These are phyloP conservation scores for Zaprionus ornatus DNA, from an alignment of 1,140 invertebrate genomes.

Conservation along the genomic window DNA sequence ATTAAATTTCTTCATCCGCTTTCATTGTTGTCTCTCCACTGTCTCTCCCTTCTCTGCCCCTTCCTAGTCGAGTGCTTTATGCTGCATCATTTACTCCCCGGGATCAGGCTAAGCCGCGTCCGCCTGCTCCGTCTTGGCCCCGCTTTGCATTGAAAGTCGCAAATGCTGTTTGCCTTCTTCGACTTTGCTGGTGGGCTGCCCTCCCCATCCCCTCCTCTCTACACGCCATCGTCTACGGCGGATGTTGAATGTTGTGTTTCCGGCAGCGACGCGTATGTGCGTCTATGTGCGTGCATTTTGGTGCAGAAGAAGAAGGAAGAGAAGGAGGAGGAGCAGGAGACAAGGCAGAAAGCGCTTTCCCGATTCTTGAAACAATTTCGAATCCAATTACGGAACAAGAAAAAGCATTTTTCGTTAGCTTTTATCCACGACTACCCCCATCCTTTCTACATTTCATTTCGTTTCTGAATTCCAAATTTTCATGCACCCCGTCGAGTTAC, in stretches of 20 bases:
- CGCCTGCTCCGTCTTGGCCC: conserved; percentile 22
- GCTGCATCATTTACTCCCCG: conserved; percentile 57
- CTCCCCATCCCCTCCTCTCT: neutral
- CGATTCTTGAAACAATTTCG: conserved; percentile 75
- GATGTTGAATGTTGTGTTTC: conserved; percentile 72
- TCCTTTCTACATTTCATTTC: conserved; percentile 88
- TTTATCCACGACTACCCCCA: conserved; percentile 32
- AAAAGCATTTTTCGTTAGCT: conserved; percentile 72
- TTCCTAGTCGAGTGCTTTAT: conserved; percentile 3
- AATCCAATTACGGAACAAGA: conserved; percentile 77
- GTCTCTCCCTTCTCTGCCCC: neutral
- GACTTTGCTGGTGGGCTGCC: conserved; percentile 12
- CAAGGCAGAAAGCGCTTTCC: conserved; percentile 26
- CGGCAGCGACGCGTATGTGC: conserved; percentile 17
- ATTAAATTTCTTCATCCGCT: conserved; percentile 80
- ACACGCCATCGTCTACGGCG: conserved; percentile 34
- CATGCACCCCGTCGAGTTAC: conserved; percentile 49
- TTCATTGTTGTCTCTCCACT: conserved; percentile 56
- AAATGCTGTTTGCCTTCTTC: conserved; percentile 60
- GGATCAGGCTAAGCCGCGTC: conserved; percentile 53
- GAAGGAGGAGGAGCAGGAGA: neutral
- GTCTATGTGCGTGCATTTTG: conserved; percentile 47
- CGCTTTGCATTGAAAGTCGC: conserved; percentile 45
- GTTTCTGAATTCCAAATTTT: conserved; percentile 74
- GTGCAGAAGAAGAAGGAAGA: conserved; percentile 14